Conservation (phyloP, 2,797 vertebrate species). For the Scolopax bukidnonensis region DNA sequence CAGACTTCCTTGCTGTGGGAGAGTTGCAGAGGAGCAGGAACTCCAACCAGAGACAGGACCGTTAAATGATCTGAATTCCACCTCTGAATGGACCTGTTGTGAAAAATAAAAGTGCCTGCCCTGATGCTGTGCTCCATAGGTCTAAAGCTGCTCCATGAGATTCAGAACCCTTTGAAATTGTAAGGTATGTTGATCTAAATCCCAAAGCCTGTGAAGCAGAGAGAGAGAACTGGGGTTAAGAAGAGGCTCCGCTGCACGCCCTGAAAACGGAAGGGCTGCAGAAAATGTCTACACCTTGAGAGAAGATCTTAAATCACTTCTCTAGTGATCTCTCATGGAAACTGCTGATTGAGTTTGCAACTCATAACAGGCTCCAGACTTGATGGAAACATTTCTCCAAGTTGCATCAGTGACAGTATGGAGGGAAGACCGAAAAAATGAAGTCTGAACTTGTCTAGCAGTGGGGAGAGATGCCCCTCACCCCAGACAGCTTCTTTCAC, state of each 20-base stretch:
- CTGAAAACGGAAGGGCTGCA: neutral
- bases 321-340: neutral
- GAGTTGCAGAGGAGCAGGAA: neutral
- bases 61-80: neutral
- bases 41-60: neutral
- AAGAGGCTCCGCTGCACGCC: neutral
- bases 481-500: neutral
- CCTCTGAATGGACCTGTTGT: neutral
- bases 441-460: neutral
- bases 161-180: neutral
- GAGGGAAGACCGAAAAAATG: neutral
- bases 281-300: neutral
- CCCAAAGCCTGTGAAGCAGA: neutral
- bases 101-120: neutral
- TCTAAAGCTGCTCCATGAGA: neutral
- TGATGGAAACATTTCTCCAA: neutral
- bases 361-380: neutral
- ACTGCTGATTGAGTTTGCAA: neutral
- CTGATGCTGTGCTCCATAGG: neutral
- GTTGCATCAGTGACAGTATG: neutral
- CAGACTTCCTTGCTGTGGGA: neutral
- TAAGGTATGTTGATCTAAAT: neutral
- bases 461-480: neutral
- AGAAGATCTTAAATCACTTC: neutral
- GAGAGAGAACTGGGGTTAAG: neutral